A percentile compares a stretch with the other conserved stretches of the same genome.
phyloP scores from a whole-genome alignment of 2,797 vertebrate species.

The Cryptoprocta ferox region DNA sequence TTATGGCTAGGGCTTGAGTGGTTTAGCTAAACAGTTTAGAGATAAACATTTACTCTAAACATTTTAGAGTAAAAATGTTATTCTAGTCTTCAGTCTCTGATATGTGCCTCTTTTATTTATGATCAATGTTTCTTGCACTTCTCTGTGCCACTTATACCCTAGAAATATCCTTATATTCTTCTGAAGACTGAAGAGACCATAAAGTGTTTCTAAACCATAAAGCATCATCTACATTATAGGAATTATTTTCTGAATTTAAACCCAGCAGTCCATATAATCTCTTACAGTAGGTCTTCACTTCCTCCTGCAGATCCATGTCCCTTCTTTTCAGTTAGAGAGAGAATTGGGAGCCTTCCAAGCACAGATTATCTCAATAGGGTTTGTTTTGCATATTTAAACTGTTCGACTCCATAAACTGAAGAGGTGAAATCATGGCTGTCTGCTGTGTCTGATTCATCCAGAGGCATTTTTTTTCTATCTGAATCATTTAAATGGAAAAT shows the following conservation, averaged over 20 bases:
- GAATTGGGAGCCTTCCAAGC: slow-evolving; percentile 34
- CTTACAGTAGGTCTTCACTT: background rate
- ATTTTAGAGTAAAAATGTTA: no score
- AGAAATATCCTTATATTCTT: background rate
- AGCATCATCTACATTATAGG: background rate
- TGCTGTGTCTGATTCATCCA: slow-evolving; percentile 31
- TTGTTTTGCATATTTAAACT: slow-evolving; percentile 49
- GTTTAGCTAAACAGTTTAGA: background rate
- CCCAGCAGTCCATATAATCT: background rate
- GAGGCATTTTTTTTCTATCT: background rate
- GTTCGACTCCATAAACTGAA: slow-evolving; percentile 34
- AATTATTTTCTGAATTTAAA: slow-evolving; percentile 50
- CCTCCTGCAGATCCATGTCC: background rate
- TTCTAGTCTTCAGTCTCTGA: slow-evolving; percentile 13
- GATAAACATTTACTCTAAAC: no score
- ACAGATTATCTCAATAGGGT: slow-evolving; percentile 42
- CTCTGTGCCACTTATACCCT: background rate
- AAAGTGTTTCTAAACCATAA: slow-evolving; percentile 7
- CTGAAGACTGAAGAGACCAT: background rate
- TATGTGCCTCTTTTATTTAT: background rate
- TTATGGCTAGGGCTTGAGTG: background rate
- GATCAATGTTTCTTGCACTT: background rate
- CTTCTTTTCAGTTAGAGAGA: slow-evolving; percentile 40
- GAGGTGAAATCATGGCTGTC: background rate
- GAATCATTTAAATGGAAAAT: slow-evolving; percentile 54